Percentiles rank a stretch among this genome's conserved stretches.
phyloP scores from a whole-genome alignment of 1,140 invertebrate species.

The Plectrocnemia conspersa region DNA sequence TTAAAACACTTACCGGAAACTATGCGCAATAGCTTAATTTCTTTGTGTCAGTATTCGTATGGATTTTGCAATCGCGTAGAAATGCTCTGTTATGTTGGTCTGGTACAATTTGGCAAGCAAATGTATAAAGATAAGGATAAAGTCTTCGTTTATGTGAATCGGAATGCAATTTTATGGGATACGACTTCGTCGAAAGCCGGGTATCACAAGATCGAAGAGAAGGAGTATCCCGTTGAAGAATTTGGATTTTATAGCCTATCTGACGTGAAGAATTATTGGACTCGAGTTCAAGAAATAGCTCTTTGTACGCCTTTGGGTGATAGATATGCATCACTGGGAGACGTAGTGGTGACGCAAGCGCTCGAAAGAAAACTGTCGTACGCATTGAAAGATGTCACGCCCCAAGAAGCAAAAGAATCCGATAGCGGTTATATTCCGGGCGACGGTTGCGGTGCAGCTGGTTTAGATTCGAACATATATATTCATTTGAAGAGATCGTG shows the following conservation, averaged over 20 bases:
- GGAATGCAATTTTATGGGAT: slow-evolving; percentile 55
- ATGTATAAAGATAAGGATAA: slow-evolving; percentile 66
- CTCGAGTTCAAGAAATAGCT: slow-evolving; percentile 60
- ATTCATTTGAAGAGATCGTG: slow-evolving; percentile 63
- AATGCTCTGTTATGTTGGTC: slow-evolving; percentile 58
- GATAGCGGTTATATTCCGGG: slow-evolving; percentile 57
- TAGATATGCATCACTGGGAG: slow-evolving; percentile 13
- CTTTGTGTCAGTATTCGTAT: slow-evolving; percentile 60
- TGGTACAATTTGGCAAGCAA: slow-evolving; percentile 65
- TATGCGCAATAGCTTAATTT: slow-evolving; percentile 53
- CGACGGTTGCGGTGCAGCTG: slow-evolving; percentile 63
- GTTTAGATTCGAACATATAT: slow-evolving; percentile 65
- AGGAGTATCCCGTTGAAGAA: slow-evolving; percentile 49
- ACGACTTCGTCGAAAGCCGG: slow-evolving; percentile 57
- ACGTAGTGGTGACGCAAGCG: slow-evolving; percentile 15
- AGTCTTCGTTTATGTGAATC: slow-evolving; percentile 65
- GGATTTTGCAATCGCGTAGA: slow-evolving; percentile 56
- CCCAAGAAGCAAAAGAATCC: slow-evolving; percentile 9
- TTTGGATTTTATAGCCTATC: slow-evolving; percentile 53
- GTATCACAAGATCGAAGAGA: slow-evolving; percentile 58
- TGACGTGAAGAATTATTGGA: slow-evolving; percentile 65
- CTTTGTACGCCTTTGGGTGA: slow-evolving; percentile 50
- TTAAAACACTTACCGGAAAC: slow-evolving; percentile 54
- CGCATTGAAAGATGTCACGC: background rate
- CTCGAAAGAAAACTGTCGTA: slow-evolving; percentile 21